Percentiles rank a stretch among this genome's conserved stretches.
Evolutionary conservation across 2,888 invertebrate species (phyloP).

Genomic region (Polymixis flavicincta): DNA sequence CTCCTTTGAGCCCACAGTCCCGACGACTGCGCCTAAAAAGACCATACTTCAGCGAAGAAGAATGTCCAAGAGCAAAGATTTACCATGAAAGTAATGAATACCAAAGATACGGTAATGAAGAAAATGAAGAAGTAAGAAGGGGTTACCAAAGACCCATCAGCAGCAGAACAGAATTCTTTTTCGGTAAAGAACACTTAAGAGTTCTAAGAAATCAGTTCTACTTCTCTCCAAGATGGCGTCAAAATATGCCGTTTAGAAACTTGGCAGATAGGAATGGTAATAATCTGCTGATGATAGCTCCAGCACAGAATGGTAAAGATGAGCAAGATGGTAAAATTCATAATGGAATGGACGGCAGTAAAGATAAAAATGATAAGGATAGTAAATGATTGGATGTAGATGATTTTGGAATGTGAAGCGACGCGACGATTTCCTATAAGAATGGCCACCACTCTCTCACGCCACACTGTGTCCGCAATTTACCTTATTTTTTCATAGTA

Average conservation of each 20-base stretch:
- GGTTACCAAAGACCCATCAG: conserved; percentile 71
- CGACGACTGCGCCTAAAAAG: conserved; percentile 81
- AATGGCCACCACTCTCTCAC: too few species aligned
- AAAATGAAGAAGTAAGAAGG: conserved; percentile 81
- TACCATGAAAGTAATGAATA: conserved; percentile 74
- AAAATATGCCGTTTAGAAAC: conserved; percentile 87
- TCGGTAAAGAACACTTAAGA: conserved; percentile 83
- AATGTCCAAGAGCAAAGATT: conserved; percentile 75
- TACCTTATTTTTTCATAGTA: background rate
- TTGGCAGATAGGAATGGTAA: conserved; percentile 91
- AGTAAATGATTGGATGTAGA: conserved; percentile 47
- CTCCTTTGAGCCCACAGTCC: conserved; percentile 82
- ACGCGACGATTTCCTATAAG: too few species aligned
- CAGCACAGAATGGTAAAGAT: conserved; percentile 81
- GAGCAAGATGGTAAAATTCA: conserved; percentile 69
- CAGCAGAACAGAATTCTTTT: conserved; percentile 77
- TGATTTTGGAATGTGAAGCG: background rate
- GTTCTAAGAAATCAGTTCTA: conserved; percentile 84
- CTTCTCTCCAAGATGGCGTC: conserved; percentile 83
- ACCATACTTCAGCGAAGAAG: conserved; percentile 79
- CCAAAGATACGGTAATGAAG: conserved; percentile 82
- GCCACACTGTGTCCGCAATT: background rate
- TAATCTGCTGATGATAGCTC: conserved; percentile 93
- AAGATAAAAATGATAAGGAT: conserved; percentile 69
- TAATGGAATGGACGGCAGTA: conserved; percentile 60